Percentiles rank a stretch among this genome's conserved stretches.
Conservation (phyloP, 37 sponge, comb jelly and placozoan species). For the Diacarnus erythraeanus region DNA sequence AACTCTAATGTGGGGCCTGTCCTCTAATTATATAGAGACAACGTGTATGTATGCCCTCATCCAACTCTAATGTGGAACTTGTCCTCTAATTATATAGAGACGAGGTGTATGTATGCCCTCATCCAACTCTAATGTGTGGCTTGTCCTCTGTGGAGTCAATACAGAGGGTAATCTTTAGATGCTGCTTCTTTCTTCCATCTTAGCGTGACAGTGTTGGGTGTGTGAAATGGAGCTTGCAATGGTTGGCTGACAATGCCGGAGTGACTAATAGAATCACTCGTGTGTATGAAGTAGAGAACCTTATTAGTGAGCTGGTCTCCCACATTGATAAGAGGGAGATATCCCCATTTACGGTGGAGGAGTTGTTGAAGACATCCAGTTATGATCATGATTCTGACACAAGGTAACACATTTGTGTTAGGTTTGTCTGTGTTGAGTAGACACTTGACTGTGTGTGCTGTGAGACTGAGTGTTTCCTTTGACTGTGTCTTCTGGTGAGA, state of each 20-base stretch:
- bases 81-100: no score
- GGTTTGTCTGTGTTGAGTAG: no score
- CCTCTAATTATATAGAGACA: no score
- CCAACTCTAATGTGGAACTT: neutral
- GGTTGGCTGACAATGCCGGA: conserved; percentile 68
- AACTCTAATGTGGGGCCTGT: no score
- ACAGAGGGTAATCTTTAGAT: neutral
- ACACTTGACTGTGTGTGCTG: no score
- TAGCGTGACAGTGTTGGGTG: conserved; percentile 26
- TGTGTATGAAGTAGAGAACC: conserved; percentile 59
- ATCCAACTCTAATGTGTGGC: neutral
- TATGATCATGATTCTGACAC: conserved; percentile 57
- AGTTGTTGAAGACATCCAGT: conserved; percentile 43
- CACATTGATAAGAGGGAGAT: conserved; percentile 25
- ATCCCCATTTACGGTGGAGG: conserved; percentile 34
- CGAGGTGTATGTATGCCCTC: no score
- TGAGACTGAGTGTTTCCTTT: no score
- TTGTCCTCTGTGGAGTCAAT: neutral
- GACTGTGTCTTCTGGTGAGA: no score
- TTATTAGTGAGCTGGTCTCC: conserved; percentile 24
- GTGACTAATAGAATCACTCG: conserved; percentile 10
- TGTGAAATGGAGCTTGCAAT: conserved; percentile 47
- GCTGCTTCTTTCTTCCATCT: neutral
- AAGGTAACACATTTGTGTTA: no score
- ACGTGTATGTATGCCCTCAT: no score